These are phyloP conservation scores for Struthidea cinerea DNA, from an alignment of 2,113 vertebrate species.

Conservation along the genomic window DNA sequence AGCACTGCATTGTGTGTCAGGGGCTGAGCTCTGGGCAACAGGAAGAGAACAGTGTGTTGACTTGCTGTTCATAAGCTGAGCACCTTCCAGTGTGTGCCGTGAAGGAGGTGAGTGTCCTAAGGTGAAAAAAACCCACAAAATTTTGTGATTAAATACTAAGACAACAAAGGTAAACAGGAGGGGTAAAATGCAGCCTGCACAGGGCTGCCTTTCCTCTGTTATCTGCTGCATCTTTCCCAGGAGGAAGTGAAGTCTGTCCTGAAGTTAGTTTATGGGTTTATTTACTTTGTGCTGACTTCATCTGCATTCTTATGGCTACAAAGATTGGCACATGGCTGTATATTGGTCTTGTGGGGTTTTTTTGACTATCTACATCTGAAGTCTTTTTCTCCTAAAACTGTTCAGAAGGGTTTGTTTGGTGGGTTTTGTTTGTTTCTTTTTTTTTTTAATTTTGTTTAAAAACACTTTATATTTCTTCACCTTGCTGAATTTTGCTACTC, in stretches of 20 bases:
- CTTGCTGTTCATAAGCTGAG: not conserved
- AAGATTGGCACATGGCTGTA: not conserved
- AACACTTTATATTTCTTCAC: not conserved
- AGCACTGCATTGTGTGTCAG: rapidly evolving
- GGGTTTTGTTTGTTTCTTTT: not conserved
- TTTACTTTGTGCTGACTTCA: not conserved
- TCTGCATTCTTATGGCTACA: not conserved
- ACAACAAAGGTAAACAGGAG: rapidly evolving
- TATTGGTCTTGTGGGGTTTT: not conserved
- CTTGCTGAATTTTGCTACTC: not conserved
- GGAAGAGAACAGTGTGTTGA: not conserved
- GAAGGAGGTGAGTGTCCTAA: not conserved
- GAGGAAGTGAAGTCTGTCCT: not conserved
- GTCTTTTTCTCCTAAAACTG: not conserved
- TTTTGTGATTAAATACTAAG: not conserved
- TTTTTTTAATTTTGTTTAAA: not conserved
- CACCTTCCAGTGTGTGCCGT: not conserved
- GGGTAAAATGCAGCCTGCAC: not conserved
- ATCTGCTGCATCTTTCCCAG: not conserved
- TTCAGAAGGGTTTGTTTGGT: not conserved
- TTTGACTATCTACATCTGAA: not conserved
- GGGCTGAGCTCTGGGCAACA: not conserved
- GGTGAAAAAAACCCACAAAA: not conserved
- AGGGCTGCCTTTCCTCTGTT: not conserved
- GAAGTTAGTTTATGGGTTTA: not conserved